Base-by-base conservation (phyloP, 2,113 vertebrate species). In the Alosa alosa region DNA sequence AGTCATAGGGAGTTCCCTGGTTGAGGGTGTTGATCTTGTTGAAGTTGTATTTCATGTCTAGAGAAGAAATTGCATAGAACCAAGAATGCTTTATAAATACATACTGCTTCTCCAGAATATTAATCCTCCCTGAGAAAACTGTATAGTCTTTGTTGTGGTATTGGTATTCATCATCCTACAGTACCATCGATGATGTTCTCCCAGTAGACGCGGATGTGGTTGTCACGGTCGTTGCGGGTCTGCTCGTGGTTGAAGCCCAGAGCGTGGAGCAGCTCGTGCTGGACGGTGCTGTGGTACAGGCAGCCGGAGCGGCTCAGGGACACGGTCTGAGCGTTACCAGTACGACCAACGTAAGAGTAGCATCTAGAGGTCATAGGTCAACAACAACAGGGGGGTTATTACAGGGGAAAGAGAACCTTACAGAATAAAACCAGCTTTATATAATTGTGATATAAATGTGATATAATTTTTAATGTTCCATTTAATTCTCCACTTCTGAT, bases 181-280 rank as follows among this genome's bases (percentile, higher is more conserved):
- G 31, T 31, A 93, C 92, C 94, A 0, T 84, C 31, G 84, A 87
- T 39, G 83, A 95, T 93, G 87, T 95, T 95, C 57, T 94, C n/a
- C 91, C 91, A 91, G 44, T 93, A 87, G 82, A 95, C 85, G 0
- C 60, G 84, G 87, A 95, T 92, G 87, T 95, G 84, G 25, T 90
- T 52, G 87, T 95, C 93, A 50, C 95, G 88, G 93, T 95, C 95
- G 0, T 89, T 92, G 86, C 94, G 92, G 41, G 91, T 93, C 87
- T 95, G 95, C 72, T 95, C 95, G 17, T 95, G 95, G 90, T 95
- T 91, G 88, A 95, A 94, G 81, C 95, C 94, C 5, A 95, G 91
- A 0, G 93, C 91, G 8, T 95, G 95, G 0, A 95, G 90, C 85
- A 94, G 89, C 89, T 95, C 94, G 1, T 95, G 95, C 81, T 93